Base-by-base conservation (phyloP, 23 tunicate species). In the Clavelina lepadiformis region DNA sequence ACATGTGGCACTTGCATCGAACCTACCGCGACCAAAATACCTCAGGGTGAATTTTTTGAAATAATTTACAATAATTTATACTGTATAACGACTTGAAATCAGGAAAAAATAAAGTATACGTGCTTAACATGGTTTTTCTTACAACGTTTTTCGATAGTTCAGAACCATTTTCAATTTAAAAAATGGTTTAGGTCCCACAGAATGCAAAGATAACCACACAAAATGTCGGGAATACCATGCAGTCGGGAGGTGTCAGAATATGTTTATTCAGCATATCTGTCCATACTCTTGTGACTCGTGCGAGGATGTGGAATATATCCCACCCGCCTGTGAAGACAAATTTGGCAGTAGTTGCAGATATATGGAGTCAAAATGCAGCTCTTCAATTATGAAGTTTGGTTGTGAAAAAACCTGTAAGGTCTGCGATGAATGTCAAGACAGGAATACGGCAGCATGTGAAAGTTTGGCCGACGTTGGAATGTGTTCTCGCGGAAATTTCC, bases 271-370 rank as follows among this genome's bases (percentile, higher is more conserved):
- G 0, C 61, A 33, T 32, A 53, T 77, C 20, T 86, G 95, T 51
- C 82, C 73, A 7, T 20, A 20, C 0, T 86, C 95, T 5, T 86
- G 95, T 56, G 56, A 56, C 38, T 28, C 35, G 19, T 86, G 95
- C 37, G 80, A 44, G 36, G 58, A 53, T 13, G 72, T n/a, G n/a
- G n/a, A n/a, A n/a, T n/a, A n/a, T n/a, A n/a, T n/a, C n/a, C n/a
- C 62, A 1, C 13, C 46, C 25, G 62, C 22, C 24, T 78, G 84
- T 61, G 8, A 27, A 29, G 84, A 78, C 69, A 44, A 19, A 3
- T 44, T 67, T 44, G 25, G 24, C 32, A 31, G 66, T 0, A 45
- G 32, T 22, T 78, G 84, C 27, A 20, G 23, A 36, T 30, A 58
- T 29, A 35, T 68, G 26, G 38, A 46, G n/a, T 31, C 65, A 34